Percentiles rank a stretch among this genome's conserved stretches.
Conservation (phyloP, 2,113 vertebrate genomes). For the Heloderma charlesbogerti region DNA sequence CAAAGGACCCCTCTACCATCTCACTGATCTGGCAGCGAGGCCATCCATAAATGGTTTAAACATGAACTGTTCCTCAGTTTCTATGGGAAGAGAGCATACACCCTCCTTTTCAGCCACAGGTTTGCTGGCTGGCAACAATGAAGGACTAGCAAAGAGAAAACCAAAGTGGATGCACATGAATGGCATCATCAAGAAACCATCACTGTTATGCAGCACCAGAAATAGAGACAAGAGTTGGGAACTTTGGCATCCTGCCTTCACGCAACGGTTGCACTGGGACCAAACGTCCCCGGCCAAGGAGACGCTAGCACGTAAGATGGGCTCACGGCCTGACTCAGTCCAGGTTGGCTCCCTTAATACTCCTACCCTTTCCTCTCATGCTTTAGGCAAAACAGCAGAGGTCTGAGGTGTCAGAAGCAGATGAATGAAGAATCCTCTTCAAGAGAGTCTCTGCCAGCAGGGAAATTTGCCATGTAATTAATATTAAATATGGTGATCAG, state of each 20-base stretch:
- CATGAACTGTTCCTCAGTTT: neutral
- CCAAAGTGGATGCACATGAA: neutral
- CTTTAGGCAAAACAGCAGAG: neutral
- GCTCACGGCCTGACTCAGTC: neutral
- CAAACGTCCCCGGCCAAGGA: neutral
- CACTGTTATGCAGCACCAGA: neutral
- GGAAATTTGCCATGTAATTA: slow-evolving; percentile 34
- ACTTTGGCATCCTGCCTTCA: neutral
- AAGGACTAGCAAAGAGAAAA: too few species aligned
- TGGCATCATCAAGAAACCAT: neutral
- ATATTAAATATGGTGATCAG: slow-evolving; percentile 28
- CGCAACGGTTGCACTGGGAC: neutral
- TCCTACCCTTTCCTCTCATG: slow-evolving; percentile 9
- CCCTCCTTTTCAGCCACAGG: too few species aligned
- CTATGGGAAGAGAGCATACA: neutral
- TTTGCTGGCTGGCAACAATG: too few species aligned
- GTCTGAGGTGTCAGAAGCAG: neutral
- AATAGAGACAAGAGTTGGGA: too few species aligned
- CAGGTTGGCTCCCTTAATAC: neutral
- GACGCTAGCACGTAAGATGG: too few species aligned
- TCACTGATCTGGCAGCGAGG: neutral
- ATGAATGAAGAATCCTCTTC: neutral
- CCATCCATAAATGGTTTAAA: neutral
- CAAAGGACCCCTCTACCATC: neutral
- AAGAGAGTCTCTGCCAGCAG: slow-evolving; percentile 1